phyloP scores from a whole-genome alignment of 2,888 invertebrate genomes.

The Hirudinaria manillensis region DNA sequence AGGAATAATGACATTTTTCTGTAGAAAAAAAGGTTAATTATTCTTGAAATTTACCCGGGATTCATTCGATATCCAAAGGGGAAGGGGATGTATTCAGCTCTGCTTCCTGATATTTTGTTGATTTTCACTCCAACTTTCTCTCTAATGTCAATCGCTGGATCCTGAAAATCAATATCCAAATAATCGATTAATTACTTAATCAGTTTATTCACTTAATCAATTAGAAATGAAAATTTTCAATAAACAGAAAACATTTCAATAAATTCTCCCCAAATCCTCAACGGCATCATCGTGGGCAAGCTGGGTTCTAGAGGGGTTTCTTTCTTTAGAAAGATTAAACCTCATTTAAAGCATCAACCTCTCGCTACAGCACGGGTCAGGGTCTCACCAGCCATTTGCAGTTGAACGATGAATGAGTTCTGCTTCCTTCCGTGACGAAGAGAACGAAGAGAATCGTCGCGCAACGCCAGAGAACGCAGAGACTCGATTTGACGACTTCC shows the following conservation, averaged over 20 bases:
- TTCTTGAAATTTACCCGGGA: conserved; percentile 21
- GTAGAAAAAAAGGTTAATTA: too few relatives aligned
- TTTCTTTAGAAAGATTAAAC: too few relatives aligned
- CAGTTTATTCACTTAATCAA: neutral
- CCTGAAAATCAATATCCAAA: neutral
- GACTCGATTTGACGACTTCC: too few relatives aligned
- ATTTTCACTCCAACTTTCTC: conserved; percentile 23
- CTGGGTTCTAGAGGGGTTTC: too few relatives aligned
- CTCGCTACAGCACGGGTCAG: too few relatives aligned
- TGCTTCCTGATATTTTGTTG: conserved; percentile 32
- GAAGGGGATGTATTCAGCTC: conserved; percentile 33
- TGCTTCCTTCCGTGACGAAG: neutral
- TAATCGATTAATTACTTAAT: neutral
- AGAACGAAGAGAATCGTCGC: neutral
- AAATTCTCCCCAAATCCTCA: too few relatives aligned
- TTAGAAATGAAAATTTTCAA: too few relatives aligned
- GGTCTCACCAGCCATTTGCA: conserved; percentile 19
- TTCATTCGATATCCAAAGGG: conserved; percentile 22
- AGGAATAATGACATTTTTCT: too few relatives aligned
- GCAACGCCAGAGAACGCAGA: too few relatives aligned
- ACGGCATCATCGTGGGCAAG: too few relatives aligned
- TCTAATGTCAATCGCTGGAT: conserved; percentile 31
- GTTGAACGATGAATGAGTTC: neutral
- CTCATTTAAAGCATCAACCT: too few relatives aligned
- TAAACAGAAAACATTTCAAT: too few relatives aligned